Evolutionary conservation across 1,140 invertebrate species (phyloP).

Genomic region (Branchinecta lindahli): DNA sequence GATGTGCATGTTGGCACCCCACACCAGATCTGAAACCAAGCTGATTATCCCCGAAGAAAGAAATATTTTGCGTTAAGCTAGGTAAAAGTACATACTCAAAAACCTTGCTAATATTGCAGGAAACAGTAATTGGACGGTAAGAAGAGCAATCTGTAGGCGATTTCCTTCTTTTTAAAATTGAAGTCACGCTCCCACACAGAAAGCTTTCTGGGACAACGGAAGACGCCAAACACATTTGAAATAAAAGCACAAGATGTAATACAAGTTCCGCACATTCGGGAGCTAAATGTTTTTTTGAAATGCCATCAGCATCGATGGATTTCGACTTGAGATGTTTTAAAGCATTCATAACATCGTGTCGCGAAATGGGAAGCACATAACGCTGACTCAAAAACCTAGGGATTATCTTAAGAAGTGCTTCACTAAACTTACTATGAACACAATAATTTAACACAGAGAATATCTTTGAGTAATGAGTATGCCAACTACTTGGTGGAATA

Average conservation of each 20-base stretch:
- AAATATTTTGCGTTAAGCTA: not conserved
- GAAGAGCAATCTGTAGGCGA: not conserved
- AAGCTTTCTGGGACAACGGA: not conserved
- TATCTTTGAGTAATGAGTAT: not conserved
- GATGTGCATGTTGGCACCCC: not conserved
- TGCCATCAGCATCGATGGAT: not conserved
- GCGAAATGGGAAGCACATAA: not conserved
- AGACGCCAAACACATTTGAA: not conserved
- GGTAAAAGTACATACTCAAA: not conserved
- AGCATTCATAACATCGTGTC: not conserved
- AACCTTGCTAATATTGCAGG: not conserved
- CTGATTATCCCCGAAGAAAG: not conserved
- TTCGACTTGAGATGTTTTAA: not conserved
- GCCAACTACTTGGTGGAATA: not conserved
- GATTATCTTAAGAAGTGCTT: not conserved
- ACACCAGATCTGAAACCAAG: not conserved
- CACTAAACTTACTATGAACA: not conserved
- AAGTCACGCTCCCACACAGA: not conserved
- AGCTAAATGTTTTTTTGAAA: not conserved
- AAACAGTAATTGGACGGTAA: not conserved
- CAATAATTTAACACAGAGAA: not conserved
- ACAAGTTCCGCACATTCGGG: not conserved
- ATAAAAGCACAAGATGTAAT: not conserved
- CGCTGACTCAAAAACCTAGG: not conserved
- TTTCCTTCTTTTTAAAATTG: not conserved